Conservation (phyloP, 2,797 vertebrate species). For the Sebastes alutus region DNA sequence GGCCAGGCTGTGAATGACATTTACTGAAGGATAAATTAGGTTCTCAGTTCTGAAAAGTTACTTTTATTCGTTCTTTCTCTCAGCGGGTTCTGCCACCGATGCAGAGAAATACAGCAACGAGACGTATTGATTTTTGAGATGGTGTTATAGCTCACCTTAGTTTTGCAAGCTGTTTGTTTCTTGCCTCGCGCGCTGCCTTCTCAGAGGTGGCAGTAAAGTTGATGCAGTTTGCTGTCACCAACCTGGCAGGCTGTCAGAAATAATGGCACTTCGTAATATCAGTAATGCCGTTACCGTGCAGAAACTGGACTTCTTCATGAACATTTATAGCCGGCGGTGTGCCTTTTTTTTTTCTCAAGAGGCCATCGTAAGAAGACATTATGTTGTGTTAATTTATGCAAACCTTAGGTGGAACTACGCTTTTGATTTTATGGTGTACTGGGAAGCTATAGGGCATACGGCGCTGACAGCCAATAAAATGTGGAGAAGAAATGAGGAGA, state of each 20-base stretch:
- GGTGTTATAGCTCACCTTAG: constrained; percentile 50
- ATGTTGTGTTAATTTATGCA: constrained; percentile 52
- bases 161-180: constrained; percentile 58
- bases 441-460: constrained; percentile 28
- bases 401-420: constrained; percentile 24
- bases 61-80: constrained; percentile 31
- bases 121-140: constrained; percentile 58
- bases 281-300: not conserved
- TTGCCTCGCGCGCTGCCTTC: not conserved
- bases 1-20: constrained; percentile 19
- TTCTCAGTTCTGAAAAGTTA: constrained; percentile 29
- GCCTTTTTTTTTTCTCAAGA: not conserved
- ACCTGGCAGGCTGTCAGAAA: constrained; percentile 40
- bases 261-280: constrained; percentile 26
- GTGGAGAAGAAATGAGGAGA: constrained; percentile 37
- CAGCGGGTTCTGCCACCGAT: not conserved
- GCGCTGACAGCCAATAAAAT: constrained; percentile 53
- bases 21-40: constrained; percentile 37
- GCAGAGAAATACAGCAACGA: constrained; percentile 37
- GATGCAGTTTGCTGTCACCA: constrained; percentile 36
- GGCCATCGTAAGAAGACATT: constrained; percentile 24
- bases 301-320: constrained; percentile 16
- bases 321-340: not conserved
- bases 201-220: constrained; percentile 41
- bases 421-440: constrained; percentile 33